Evolutionary conservation across 1,140 invertebrate species (phyloP), one percentile per base, ranked within the genome.

Genomic region (Drosophila parvula): DNA sequence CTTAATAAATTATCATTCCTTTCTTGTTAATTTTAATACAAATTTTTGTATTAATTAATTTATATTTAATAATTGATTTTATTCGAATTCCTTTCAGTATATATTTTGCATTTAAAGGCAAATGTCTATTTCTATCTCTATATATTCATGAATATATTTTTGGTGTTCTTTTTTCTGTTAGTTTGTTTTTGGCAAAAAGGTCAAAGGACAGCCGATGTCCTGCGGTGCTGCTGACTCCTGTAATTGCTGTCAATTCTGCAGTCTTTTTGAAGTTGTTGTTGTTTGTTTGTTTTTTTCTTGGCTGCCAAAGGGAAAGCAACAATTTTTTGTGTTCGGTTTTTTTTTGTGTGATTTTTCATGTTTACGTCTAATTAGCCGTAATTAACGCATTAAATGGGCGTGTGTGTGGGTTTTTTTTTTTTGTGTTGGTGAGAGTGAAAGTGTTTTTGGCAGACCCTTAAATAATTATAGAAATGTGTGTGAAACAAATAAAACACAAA

Each of bases 351-450:
- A 71, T 59, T 59, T 71, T 74, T 78, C 68, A 74, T 83, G 77
- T 89, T 88, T 88, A 79, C 53, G 71, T 79, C 83, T 86, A 86
- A 86, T 86, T 86, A 88, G 77, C 76, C 62, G 83, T 86, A 88
- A 88, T 86, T 86, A 88, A 86, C 83, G 83, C 83, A 86, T 88
- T 88, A 74, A 79, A 73, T 51, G 67, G 83, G 79, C 63, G 79
- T 70, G 44, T 68, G 57, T 69, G 27, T 34, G 57, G 53, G 34
- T 60, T 18, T 45, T 38, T 14, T 36, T 28, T 45, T 10, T 40
- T 9, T n/a, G 27, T 36, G 44, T 32, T 30, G 22, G 30, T 32
- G 40, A n/a, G 32, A 79, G 75, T 79, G 74, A 79, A 71, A 78
- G 76, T 78, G 41, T 53, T 41, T 48, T 41, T 41, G 34, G 51